These are phyloP conservation scores for Gastrophryne carolinensis DNA, from an alignment of 2,797 vertebrate genomes.

Conservation along the genomic window DNA sequence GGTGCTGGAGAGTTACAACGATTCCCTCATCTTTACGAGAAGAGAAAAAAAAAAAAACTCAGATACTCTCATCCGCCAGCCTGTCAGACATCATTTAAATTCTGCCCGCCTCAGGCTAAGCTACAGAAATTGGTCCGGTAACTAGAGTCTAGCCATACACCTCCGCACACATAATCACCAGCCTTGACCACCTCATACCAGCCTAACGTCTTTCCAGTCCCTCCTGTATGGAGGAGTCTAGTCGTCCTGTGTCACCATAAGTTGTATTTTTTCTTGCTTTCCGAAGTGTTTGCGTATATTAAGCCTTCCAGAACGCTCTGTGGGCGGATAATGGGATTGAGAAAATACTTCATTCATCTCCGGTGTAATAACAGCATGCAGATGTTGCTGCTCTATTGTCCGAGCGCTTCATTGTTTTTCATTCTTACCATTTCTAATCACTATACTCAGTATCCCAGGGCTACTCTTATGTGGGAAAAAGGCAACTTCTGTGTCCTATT, in stretches of 20 bases:
- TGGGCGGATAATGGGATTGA: conserved; percentile 7
- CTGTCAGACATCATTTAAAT: conserved; percentile 12
- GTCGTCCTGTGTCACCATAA: background rate
- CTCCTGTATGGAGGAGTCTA: background rate
- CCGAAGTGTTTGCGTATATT: background rate
- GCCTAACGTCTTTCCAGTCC: background rate
- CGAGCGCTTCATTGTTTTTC: conserved; percentile 2
- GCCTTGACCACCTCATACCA: background rate
- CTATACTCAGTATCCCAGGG: background rate
- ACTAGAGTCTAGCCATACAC: background rate
- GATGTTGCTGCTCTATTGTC: conserved; percentile 1
- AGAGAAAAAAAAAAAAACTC: background rate
- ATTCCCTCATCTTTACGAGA: conserved; percentile 10
- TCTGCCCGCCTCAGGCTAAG: background rate
- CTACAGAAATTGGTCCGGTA: background rate
- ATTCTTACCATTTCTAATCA: background rate
- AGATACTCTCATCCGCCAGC: background rate
- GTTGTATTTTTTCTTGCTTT: background rate
- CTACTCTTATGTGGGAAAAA: background rate
- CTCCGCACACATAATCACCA: background rate
- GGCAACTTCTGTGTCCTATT: no score
- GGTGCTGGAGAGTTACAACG: background rate
- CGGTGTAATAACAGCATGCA: conserved; percentile 8
- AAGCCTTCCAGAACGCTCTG: background rate
- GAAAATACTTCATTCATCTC: background rate